Evolutionary conservation across 1,140 invertebrate species (phyloP).

Genomic region (Drosophila kurseongensis): DNA sequence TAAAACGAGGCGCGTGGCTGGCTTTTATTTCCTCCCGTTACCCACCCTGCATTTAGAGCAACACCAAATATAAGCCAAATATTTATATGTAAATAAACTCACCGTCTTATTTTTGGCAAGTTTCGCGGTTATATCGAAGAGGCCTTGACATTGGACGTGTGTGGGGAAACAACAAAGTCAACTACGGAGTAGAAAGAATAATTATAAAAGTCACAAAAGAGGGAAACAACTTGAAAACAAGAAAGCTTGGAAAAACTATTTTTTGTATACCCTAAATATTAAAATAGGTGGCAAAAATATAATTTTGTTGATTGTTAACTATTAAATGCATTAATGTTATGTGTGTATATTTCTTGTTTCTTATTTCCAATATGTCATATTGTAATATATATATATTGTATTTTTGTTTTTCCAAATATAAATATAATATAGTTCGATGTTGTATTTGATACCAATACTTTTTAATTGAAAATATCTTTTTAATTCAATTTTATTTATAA

Average conservation of each 20-base stretch:
- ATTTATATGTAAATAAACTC: slow-evolving; percentile 46
- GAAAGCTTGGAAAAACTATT: not conserved
- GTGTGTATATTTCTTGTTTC: too few species aligned
- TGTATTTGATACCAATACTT: too few species aligned
- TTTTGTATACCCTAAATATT: not conserved
- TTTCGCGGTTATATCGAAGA: slow-evolving; percentile 12
- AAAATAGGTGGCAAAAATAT: too few species aligned
- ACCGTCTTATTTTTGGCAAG: slow-evolving; percentile 33
- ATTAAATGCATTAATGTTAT: too few species aligned
- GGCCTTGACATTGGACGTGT: slow-evolving; percentile 70
- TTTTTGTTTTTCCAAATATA: too few species aligned
- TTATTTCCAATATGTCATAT: too few species aligned
- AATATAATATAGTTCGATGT: too few species aligned
- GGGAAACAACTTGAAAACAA: not conserved
- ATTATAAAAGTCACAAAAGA: slow-evolving; percentile 19
- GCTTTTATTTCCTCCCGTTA: slow-evolving; percentile 15
- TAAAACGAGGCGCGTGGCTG: slow-evolving; percentile 29
- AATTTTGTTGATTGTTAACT: not conserved
- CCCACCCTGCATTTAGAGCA: slow-evolving; percentile 13
- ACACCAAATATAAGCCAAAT: slow-evolving; percentile 26
- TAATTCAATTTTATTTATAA: too few species aligned
- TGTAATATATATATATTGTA: too few species aligned
- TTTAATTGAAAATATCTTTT: too few species aligned
- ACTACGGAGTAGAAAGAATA: slow-evolving; percentile 20
- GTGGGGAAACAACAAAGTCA: slow-evolving; percentile 26